Evolutionary conservation across 2,888 invertebrate genomes (phyloP).

Genomic region (Neoascia interrupta): DNA sequence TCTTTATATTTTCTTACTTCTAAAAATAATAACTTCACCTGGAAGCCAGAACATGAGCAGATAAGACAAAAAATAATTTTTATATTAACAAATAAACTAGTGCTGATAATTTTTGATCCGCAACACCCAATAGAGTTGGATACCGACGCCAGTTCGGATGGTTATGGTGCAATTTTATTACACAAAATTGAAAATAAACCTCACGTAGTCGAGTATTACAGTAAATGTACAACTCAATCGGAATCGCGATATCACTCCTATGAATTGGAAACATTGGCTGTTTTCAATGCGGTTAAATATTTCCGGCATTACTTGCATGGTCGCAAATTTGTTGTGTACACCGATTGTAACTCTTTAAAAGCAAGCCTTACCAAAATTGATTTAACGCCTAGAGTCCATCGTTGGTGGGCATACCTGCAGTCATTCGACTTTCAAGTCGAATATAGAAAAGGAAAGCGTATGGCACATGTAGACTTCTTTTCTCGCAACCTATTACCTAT

Average conservation of each 20-base stretch:
- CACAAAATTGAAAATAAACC: conserved; percentile 20
- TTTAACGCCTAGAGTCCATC: conserved; percentile 32
- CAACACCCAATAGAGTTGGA: conserved; percentile 60
- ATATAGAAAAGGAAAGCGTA: conserved; percentile 46
- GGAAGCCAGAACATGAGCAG: conserved; percentile 16
- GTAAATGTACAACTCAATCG: conserved; percentile 24
- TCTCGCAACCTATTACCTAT: conserved; percentile 7
- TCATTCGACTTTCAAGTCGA: conserved; percentile 50
- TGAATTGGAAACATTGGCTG: conserved; percentile 40
- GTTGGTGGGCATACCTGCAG: conserved; percentile 52
- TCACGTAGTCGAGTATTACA: conserved; percentile 29
- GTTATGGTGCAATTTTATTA: conserved; percentile 37
- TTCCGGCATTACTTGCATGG: conserved; percentile 65
- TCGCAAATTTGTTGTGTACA: conserved; percentile 42
- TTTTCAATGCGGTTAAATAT: conserved; percentile 51
- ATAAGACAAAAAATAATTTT: conserved; percentile 29
- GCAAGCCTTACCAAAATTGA: conserved; percentile 27
- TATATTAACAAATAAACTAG: conserved; percentile 46
- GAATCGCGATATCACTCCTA: conserved; percentile 59
- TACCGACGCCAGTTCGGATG: conserved; percentile 54
- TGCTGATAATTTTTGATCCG: conserved; percentile 64
- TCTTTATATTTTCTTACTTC: conserved; percentile 7
- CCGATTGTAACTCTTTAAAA: conserved; percentile 50
- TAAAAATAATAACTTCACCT: not conserved
- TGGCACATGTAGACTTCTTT: conserved; percentile 46